Evolutionary conservation across 2,113 vertebrate species (phyloP).

Genomic region (Epinephelus lanceolatus): DNA sequence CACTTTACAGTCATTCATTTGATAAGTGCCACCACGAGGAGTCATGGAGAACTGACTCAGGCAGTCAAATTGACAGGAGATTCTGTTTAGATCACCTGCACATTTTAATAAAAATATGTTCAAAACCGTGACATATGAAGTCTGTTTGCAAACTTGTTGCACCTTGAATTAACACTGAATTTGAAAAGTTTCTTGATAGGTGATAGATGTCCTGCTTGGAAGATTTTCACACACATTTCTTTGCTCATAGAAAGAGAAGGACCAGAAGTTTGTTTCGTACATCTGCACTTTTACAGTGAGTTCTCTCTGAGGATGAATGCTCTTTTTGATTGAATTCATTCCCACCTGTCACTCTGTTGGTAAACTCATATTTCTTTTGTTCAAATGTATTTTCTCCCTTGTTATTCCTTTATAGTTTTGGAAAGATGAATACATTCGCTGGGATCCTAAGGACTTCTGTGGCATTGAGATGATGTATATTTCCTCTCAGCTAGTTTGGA

Average conservation of each 20-base stretch:
- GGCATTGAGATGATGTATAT: conserved; percentile 22
- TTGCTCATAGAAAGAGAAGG: conserved; percentile 61
- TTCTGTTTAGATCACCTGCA: too few relatives aligned
- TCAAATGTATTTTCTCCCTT: not conserved
- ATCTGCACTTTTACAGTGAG: conserved; percentile 64
- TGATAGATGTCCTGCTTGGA: not conserved
- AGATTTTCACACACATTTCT: not conserved
- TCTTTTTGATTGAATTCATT: not conserved
- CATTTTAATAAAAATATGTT: too few relatives aligned
- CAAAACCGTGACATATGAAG: not conserved
- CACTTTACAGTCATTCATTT: too few relatives aligned
- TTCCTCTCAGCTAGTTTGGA: conserved; percentile 59
- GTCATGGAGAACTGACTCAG: too few relatives aligned
- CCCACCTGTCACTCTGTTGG: not conserved
- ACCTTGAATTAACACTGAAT: not conserved
- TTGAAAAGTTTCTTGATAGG: not conserved
- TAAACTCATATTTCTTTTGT: not conserved
- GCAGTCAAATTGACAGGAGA: too few relatives aligned
- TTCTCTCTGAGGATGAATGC: not conserved
- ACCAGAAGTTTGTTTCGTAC: conserved; percentile 62
- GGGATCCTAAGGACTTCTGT: conserved; percentile 61
- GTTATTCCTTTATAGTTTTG: conserved; percentile 49
- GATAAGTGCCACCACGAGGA: too few relatives aligned
- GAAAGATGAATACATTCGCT: conserved; percentile 50
- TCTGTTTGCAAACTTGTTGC: not conserved